phyloP scores from a whole-genome alignment of 92 coral and sea anemone genomes.

The Zoanthus sociatus region DNA sequence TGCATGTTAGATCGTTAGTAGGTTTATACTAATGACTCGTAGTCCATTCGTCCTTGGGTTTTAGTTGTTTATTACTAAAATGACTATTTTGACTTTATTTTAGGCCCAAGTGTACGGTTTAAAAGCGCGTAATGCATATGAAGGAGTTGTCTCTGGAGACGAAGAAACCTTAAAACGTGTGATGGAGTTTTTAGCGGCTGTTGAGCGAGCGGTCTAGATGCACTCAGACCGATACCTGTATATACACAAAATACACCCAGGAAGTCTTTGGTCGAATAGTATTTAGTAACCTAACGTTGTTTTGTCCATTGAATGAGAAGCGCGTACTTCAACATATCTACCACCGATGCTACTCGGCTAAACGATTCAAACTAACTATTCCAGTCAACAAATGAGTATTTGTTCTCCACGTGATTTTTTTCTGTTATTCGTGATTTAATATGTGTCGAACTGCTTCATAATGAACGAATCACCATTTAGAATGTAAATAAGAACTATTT shows the following conservation, averaged over 20 bases:
- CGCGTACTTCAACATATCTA: no score
- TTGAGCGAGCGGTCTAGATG: conserved; percentile 58
- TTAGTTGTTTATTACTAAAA: background rate
- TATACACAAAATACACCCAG: background rate
- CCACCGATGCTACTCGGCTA: no score
- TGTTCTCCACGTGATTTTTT: background rate
- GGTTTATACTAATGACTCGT: no score
- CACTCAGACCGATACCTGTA: background rate
- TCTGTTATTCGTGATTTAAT: background rate
- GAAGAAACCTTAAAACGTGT: conserved; percentile 70
- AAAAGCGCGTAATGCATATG: conserved; percentile 91
- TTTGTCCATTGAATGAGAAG: no score
- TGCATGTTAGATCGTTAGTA: no score
- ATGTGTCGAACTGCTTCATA: background rate
- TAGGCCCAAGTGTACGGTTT: conserved; percentile 87
- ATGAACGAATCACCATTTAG: background rate
- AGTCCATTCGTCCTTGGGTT: no score
- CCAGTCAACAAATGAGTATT: background rate
- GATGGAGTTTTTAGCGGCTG: conserved; percentile 74
- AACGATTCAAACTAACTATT: background rate
- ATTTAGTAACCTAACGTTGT: background rate
- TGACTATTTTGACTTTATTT: background rate
- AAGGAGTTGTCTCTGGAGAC: conserved; percentile 88
- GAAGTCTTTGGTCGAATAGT: background rate
- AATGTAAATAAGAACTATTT: background rate